phyloP scores from a whole-genome alignment of 1,140 invertebrate genomes.

The Xylocopa sonorina region DNA sequence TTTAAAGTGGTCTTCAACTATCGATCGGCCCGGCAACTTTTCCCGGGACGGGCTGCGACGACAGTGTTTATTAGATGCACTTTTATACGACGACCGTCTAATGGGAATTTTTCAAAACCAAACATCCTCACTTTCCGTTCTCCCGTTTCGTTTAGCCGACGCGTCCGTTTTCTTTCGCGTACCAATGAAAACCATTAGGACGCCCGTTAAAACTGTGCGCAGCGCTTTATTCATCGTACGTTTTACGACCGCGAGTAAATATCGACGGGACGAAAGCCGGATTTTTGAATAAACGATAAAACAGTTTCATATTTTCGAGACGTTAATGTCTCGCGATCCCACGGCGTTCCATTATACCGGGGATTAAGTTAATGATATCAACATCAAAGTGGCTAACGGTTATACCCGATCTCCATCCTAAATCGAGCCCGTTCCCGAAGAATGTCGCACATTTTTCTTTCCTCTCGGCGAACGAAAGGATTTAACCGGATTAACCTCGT shows the following conservation, averaged over 20 bases:
- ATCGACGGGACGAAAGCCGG: background rate
- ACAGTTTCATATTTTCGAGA: slow-evolving; percentile 11
- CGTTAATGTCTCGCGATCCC: slow-evolving; percentile 29
- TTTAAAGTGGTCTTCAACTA: background rate
- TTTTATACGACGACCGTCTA: background rate
- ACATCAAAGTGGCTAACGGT: slow-evolving; percentile 43
- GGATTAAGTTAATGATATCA: slow-evolving; percentile 43
- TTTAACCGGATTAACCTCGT: slow-evolving; percentile 54
- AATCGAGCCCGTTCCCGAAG: slow-evolving; percentile 6
- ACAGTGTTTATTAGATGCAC: background rate
- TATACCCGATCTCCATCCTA: background rate
- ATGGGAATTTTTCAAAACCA: background rate
- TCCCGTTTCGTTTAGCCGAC: background rate
- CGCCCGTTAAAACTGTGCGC: background rate
- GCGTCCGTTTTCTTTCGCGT: background rate
- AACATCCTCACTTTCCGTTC: background rate
- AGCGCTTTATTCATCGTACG: background rate
- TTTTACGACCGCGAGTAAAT: slow-evolving; percentile 3
- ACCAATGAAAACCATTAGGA: slow-evolving; percentile 8
- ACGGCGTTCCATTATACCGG: slow-evolving; percentile 36
- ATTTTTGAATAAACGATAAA: slow-evolving; percentile 4
- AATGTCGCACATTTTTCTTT: slow-evolving; percentile 4
- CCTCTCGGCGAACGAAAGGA: background rate
- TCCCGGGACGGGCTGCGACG: background rate
- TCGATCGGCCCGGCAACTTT: background rate